Percentiles rank a stretch among this genome's conserved stretches.
Evolutionary conservation across 1,140 invertebrate species (phyloP).

Genomic region (Anoplophora glabripennis): DNA sequence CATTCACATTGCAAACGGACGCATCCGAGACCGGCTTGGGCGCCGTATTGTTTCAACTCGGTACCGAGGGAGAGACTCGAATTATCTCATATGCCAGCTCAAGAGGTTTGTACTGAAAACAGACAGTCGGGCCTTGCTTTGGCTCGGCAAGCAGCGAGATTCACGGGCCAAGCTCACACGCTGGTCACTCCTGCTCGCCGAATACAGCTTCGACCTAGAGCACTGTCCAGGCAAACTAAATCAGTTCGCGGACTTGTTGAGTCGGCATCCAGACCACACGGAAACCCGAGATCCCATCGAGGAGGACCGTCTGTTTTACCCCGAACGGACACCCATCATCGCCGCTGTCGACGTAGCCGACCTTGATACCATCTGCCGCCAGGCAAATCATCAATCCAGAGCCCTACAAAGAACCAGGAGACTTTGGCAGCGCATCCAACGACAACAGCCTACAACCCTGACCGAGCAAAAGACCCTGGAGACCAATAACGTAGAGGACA

Average conservation of each 20-base stretch:
- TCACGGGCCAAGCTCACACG: conserved; percentile 33
- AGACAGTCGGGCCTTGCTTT: conserved; percentile 31
- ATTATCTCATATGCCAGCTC: conserved; percentile 24
- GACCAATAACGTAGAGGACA: too few species aligned
- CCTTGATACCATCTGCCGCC: not conserved
- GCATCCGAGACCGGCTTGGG: conserved; percentile 12
- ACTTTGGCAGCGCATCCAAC: not conserved
- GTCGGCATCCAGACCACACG: conserved; percentile 15
- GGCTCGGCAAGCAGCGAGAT: conserved; percentile 31
- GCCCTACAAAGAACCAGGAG: not conserved
- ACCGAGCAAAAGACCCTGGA: too few species aligned
- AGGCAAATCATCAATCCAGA: not conserved
- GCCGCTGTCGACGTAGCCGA: not conserved
- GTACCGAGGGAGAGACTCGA: not conserved
- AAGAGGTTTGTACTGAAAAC: conserved; percentile 35
- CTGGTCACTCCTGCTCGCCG: conserved; percentile 36
- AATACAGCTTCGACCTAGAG: conserved; percentile 33
- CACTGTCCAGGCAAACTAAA: conserved; percentile 35
- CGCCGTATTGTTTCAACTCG: conserved; percentile 20
- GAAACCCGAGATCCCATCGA: not conserved
- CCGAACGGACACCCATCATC: not conserved
- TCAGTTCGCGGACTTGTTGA: conserved; percentile 31
- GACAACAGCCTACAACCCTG: too few species aligned
- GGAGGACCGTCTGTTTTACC: not conserved
- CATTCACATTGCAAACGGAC: conserved; percentile 23